Evolutionary conservation across 2,888 invertebrate species (phyloP), one percentile per base, ranked within the genome.

Genomic region (Ecdyonurus torrentis): DNA sequence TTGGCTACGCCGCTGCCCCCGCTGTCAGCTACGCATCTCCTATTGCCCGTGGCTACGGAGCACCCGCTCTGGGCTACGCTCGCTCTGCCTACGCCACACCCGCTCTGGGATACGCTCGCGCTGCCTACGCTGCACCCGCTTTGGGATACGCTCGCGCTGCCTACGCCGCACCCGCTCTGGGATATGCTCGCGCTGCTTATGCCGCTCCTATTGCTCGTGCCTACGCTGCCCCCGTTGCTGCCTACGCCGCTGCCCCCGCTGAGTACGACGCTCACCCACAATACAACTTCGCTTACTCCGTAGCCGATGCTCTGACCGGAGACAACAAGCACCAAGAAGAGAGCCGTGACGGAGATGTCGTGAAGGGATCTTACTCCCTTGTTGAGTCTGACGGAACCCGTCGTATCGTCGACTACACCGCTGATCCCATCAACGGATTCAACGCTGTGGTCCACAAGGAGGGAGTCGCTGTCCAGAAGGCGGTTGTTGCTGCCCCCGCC

Each of bases 21-120:
- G 62, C 64, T 15, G 59, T 64, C 61, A 60, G 66, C 64, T 25
- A 65, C 65, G 65, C 66, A 58, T 50, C 62, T 52, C 23, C 63
- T 60, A 25, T 59, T 24, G 59, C 65, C 61, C 52, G 61, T 23
- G 58, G 25, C 23, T 37, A 50, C 37, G 63, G n/a, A 22, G 59
- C 64, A 23, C 37, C 52, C 1, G 59, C 60, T 59, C 23, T 25
- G 23, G 61, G 58, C 24, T 23, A 24, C 5, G 37, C 37, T 15
- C 7, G 7, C 37, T 5, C 37, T 37, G 37, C 37, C 37, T 55
- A 67, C 60, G 61, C 66, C 62, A 64, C 65, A 37, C 63, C 64
- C 59, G 59, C 64, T 15, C 60, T 58, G n/a, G 65, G 63, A 37
- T 25, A 62, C 19, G 64, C 25, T n/a, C 59, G 52, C 25, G 61